These are phyloP conservation scores for Phymastichus coffea DNA, from an alignment of 1,140 invertebrate species.

Conservation along the genomic window DNA sequence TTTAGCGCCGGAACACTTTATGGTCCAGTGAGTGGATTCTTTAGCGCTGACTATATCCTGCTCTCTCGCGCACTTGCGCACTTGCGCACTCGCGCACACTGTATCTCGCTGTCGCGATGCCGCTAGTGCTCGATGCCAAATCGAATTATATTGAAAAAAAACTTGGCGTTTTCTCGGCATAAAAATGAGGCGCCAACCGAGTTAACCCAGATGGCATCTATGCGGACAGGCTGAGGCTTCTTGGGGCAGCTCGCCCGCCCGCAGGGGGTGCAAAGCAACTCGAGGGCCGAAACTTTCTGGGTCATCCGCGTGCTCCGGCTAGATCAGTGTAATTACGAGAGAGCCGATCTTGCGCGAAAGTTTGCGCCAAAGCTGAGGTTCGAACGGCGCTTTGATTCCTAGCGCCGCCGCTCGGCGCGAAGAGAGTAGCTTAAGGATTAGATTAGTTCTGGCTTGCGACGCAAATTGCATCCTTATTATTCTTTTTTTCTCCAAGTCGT, in stretches of 20 bases:
- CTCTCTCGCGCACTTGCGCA: neutral
- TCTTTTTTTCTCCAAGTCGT: no score
- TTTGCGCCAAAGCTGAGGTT: neutral
- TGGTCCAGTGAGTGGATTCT: slow-evolving; percentile 23
- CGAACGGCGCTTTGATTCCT: no score
- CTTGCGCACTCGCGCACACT: neutral
- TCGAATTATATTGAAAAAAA: no score
- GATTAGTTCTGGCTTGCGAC: no score
- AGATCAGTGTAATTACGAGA: slow-evolving; percentile 8
- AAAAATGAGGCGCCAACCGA: no score
- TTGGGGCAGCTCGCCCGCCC: no score
- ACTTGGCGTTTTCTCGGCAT: no score
- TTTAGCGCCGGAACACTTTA: slow-evolving; percentile 24
- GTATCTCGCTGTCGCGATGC: neutral
- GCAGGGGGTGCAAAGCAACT: no score
- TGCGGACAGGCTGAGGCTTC: neutral
- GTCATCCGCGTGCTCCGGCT: slow-evolving; percentile 4
- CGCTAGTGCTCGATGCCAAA: neutral
- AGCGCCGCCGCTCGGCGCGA: no score
- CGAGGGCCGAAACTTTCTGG: slow-evolving; percentile 4
- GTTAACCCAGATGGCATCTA: neutral
- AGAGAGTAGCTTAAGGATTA: no score
- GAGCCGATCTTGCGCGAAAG: neutral
- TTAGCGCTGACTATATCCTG: neutral
- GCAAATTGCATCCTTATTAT: no score